Percentiles rank a stretch among this genome's conserved stretches.
phyloP scores from a whole-genome alignment of 2,113 vertebrate genomes.

The Marmota flaviventris region DNA sequence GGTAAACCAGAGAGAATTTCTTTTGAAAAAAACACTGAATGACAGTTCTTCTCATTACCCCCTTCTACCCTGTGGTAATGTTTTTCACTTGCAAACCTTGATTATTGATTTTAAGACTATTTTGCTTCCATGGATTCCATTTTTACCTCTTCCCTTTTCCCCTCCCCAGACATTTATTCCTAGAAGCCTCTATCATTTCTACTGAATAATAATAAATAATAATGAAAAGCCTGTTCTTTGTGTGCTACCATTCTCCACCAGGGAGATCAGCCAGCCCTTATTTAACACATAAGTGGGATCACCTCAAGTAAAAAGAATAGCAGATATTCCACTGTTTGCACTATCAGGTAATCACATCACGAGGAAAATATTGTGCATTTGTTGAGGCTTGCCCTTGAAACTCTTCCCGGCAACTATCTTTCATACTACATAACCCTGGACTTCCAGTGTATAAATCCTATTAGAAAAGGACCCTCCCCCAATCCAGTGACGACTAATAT shows the following conservation, averaged over 20 bases:
- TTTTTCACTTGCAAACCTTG: neutral
- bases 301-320: neutral
- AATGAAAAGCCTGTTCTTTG: neutral
- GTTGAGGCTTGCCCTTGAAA: conserved; percentile 19
- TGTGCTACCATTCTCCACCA: neutral
- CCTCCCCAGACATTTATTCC: neutral
- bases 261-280: neutral
- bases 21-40: neutral
- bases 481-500: neutral
- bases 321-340: neutral
- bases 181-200: neutral
- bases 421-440: neutral
- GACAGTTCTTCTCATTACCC: neutral
- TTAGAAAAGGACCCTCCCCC: neutral
- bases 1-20: neutral
- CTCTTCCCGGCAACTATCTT: neutral
- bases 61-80: neutral
- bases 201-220: neutral
- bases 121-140: neutral
- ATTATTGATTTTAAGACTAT: neutral
- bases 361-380: neutral
- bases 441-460: neutral
- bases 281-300: neutral
- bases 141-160: neutral
- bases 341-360: neutral